Evolutionary conservation across 1,140 invertebrate genomes (phyloP).

Genomic region (Neodiprion fabricii): DNA sequence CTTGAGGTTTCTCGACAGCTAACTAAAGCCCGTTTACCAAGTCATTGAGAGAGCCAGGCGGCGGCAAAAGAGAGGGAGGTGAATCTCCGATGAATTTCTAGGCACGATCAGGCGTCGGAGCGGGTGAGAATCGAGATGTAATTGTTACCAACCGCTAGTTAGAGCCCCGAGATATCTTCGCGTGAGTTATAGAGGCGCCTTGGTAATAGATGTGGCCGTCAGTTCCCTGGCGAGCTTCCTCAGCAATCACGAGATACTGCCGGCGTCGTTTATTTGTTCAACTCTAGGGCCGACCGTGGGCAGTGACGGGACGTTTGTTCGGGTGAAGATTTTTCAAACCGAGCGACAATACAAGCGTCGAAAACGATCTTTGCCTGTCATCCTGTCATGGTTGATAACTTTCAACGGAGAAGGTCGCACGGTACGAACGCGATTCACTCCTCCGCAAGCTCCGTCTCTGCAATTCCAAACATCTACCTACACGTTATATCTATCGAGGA

Average conservation of each 20-base stretch:
- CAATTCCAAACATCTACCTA: too few relatives aligned
- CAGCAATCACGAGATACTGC: constrained; percentile 44
- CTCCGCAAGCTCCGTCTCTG: too few relatives aligned
- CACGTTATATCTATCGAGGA: too few relatives aligned
- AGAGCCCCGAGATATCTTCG: constrained; percentile 19
- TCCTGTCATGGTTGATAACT: not conserved
- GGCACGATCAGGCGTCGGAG: constrained; percentile 21
- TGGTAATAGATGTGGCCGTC: constrained; percentile 44
- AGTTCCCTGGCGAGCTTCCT: constrained; percentile 39
- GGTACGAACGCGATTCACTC: too few relatives aligned
- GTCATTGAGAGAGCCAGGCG: not conserved
- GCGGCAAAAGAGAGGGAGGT: not conserved
- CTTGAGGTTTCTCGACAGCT: too few relatives aligned
- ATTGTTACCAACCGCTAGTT: constrained; percentile 14
- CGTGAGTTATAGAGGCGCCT: constrained; percentile 35
- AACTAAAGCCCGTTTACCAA: not conserved
- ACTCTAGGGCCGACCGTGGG: not conserved
- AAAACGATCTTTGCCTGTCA: not conserved
- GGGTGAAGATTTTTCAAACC: constrained; percentile 2
- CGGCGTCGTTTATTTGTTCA: constrained; percentile 42
- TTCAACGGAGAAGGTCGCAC: not conserved
- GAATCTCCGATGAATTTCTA: constrained; percentile 21
- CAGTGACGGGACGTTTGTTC: constrained; percentile 6
- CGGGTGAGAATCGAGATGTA: constrained; percentile 18
- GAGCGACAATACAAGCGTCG: not conserved